These are phyloP conservation scores for Oophaga pumilio DNA, from an alignment of 2,113 vertebrate genomes.

Conservation along the genomic window DNA sequence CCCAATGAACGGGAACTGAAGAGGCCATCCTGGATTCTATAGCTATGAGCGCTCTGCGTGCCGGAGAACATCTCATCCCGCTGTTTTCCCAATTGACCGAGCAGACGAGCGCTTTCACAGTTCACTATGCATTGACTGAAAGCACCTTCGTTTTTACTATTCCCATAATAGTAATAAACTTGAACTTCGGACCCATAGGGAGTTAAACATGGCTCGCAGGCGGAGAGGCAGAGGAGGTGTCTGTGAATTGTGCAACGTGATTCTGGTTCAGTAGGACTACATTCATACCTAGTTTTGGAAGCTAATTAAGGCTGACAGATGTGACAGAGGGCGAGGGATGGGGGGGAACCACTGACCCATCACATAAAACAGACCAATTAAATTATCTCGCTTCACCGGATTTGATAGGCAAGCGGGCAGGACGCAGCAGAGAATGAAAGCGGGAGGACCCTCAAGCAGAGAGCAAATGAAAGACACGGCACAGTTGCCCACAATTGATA, in stretches of 20 bases:
- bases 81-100: slow-evolving; percentile 31
- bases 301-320: slow-evolving; percentile 55
- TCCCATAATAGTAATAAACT: slow-evolving; percentile 9
- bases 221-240: slow-evolving; percentile 27
- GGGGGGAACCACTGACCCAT: slow-evolving; percentile 45
- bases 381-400: slow-evolving; percentile 47
- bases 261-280: slow-evolving; percentile 38
- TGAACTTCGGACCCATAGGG: not conserved
- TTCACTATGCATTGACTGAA: slow-evolving; percentile 4
- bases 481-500: slow-evolving; percentile 17
- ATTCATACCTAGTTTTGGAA: slow-evolving; percentile 50
- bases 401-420: slow-evolving; percentile 17
- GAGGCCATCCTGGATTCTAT: not conserved
- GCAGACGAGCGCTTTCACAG: slow-evolving; percentile 14
- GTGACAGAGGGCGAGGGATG: slow-evolving; percentile 34
- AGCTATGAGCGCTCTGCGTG: slow-evolving; percentile 4
- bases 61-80: not conserved
- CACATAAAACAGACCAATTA: slow-evolving; percentile 49
- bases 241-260: slow-evolving; percentile 24
- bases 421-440: not conserved
- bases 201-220: not conserved
- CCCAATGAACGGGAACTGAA: not conserved
- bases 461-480: slow-evolving; percentile 32
- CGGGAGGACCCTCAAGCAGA: not conserved
- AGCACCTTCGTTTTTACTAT: slow-evolving; percentile 17